phyloP scores from a whole-genome alignment of 2,113 vertebrate species.

The Amazona vittata region DNA sequence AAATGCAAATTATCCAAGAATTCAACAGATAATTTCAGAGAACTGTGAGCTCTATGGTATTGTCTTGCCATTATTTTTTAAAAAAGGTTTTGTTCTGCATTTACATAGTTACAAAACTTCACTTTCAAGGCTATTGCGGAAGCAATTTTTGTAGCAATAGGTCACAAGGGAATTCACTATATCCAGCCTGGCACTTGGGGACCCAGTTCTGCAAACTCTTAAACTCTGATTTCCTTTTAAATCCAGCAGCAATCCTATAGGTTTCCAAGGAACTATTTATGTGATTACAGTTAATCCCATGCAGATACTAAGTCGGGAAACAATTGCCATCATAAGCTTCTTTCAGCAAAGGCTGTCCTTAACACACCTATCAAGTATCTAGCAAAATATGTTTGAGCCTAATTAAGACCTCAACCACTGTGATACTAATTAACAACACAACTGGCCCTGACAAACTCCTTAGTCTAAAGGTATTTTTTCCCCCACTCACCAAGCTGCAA shows the following conservation, averaged over 20 bases:
- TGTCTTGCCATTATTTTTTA: not conserved
- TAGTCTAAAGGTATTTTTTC: not conserved
- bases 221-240: rapidly evolving
- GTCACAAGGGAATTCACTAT: not conserved
- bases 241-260: not conserved
- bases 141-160: not conserved
- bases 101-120: not conserved
- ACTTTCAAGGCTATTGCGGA: not conserved
- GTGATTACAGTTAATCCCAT: not conserved
- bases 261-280: not conserved
- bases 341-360: constrained; percentile 1
- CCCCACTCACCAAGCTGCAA: not conserved
- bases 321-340: constrained; percentile 21
- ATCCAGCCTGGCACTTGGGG: not conserved
- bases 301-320: not conserved
- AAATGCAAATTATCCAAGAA: constrained; percentile 20
- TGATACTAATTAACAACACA: not conserved
- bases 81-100: not conserved
- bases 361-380: not conserved
- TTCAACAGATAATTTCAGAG: not conserved
- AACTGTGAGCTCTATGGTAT: not conserved
- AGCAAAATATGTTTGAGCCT: not conserved
- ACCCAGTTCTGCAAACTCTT: not conserved
- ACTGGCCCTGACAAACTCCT: not conserved
- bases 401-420: not conserved